These are phyloP conservation scores for Sandelia bainsii DNA, from an alignment of 2,797 vertebrate species.

Conservation along the genomic window DNA sequence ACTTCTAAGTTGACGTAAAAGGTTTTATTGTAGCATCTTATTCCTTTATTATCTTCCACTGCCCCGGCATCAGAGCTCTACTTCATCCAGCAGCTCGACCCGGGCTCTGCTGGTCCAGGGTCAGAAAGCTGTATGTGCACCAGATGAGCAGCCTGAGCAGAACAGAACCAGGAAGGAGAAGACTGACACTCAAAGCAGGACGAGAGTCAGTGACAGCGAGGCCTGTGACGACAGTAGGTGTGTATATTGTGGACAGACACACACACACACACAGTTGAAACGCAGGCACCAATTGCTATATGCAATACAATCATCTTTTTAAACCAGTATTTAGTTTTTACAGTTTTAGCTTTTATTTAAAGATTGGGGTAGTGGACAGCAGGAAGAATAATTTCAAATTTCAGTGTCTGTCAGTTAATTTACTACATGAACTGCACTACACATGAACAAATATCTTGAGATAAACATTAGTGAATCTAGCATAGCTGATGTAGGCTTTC, in stretches of 20 bases:
- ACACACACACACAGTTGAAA: too few species aligned
- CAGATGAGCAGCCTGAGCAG: slow-evolving; percentile 51
- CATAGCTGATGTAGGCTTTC: too few species aligned
- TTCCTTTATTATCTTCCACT: not conserved
- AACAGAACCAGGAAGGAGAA: slow-evolving; percentile 75
- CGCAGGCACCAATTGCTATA: not conserved
- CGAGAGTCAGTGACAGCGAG: slow-evolving; percentile 68
- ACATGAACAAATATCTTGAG: too few species aligned
- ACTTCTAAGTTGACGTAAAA: too few species aligned
- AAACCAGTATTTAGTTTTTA: not conserved
- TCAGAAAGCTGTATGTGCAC: slow-evolving; percentile 25
- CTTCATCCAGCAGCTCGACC: slow-evolving; percentile 33
- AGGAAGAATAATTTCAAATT: too few species aligned
- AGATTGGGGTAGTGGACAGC: too few species aligned
- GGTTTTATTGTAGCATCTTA: too few species aligned
- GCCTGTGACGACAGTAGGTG: slow-evolving; percentile 73
- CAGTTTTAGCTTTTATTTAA: too few species aligned
- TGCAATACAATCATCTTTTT: not conserved
- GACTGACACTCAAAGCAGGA: slow-evolving; percentile 72
- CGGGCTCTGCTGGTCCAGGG: slow-evolving; percentile 7
- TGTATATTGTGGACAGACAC: slow-evolving; percentile 6
- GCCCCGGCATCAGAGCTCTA: slow-evolving; percentile 47
- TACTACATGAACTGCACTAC: too few species aligned
- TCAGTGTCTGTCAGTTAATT: too few species aligned
- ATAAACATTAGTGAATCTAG: too few species aligned